phyloP scores from a whole-genome alignment of 1,140 invertebrate species.

The Parasteatoda tepidariorum region DNA sequence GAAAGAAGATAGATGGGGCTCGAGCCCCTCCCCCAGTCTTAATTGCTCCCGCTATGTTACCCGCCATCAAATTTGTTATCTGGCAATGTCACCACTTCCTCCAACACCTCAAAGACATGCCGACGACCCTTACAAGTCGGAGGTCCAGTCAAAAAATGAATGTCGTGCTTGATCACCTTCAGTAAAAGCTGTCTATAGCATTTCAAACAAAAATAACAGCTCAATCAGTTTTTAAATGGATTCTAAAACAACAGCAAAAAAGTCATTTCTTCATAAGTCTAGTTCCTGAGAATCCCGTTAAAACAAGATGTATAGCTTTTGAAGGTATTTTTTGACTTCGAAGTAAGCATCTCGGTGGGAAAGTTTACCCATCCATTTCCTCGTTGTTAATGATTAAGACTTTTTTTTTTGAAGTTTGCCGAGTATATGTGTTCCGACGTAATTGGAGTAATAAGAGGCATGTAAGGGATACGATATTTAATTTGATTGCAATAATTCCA shows the following conservation, averaged over 20 bases:
- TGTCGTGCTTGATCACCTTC: too few relatives aligned
- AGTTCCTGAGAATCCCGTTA: too few relatives aligned
- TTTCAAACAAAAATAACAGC: too few relatives aligned
- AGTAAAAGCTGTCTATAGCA: too few relatives aligned
- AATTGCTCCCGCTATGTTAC: slow-evolving; percentile 53
- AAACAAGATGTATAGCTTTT: background rate
- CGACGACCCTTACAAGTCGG: slow-evolving; percentile 13
- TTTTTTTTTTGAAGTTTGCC: background rate
- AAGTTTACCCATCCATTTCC: background rate
- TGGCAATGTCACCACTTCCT: slow-evolving; percentile 47
- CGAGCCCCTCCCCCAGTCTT: slow-evolving; percentile 38
- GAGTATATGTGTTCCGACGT: background rate
- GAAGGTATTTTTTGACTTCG: background rate
- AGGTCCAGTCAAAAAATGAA: slow-evolving; percentile 1
- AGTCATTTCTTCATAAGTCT: too few relatives aligned
- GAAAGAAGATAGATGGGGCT: slow-evolving; percentile 41
- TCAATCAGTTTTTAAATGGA: too few relatives aligned
- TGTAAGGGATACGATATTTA: too few relatives aligned
- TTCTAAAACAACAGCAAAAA: too few relatives aligned
- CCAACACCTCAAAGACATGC: slow-evolving; percentile 38
- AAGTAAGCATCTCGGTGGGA: background rate
- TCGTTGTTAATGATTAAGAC: background rate
- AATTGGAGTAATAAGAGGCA: background rate
- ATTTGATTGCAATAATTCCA: too few relatives aligned
- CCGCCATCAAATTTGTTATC: slow-evolving; percentile 55